A percentile compares a stretch with the other conserved stretches of the same genome.
phyloP scores from a whole-genome alignment of 1,140 invertebrate genomes.

The Sminthurides bifidus region DNA sequence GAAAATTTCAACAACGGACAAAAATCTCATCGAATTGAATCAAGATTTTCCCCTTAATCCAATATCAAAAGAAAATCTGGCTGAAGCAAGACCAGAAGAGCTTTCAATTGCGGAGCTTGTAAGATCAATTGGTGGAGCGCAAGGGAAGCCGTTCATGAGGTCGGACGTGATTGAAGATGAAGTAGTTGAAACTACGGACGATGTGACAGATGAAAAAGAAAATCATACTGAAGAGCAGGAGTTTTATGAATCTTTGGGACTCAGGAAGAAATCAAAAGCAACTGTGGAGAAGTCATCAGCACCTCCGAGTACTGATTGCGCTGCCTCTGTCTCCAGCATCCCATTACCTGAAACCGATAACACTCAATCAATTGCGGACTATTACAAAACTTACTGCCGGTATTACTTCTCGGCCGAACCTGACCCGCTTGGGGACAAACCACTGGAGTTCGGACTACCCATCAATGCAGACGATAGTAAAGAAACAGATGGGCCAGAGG shows the following conservation, averaged over 20 bases:
- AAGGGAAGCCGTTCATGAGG: constrained; percentile 15
- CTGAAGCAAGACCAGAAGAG: constrained; percentile 7
- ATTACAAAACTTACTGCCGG: constrained; percentile 20
- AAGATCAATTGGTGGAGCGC: constrained; percentile 24
- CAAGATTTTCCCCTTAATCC: neutral
- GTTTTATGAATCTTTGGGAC: constrained; percentile 22
- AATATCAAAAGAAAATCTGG: neutral
- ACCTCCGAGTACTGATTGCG: neutral
- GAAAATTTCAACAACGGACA: neutral
- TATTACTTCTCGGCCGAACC: constrained; percentile 19
- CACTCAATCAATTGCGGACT: constrained; percentile 17
- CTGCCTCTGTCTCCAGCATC: neutral
- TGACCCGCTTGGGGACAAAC: constrained; percentile 18
- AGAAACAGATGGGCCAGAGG: constrained; percentile 1
- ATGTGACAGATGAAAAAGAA: neutral
- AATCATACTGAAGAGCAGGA: constrained; percentile 14
- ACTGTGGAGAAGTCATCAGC: neutral
- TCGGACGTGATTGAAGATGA: constrained; percentile 25
- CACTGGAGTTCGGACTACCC: constrained; percentile 19
- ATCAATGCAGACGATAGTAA: constrained; percentile 12
- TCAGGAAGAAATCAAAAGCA: neutral
- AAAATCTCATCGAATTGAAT: constrained; percentile 1
- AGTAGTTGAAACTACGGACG: neutral
- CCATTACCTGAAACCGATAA: neutral
- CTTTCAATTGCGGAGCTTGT: constrained; percentile 26